Evolutionary conservation across 2,888 invertebrate genomes (phyloP), one percentile per base, ranked within the genome.

Genomic region (Heliconius hortense): DNA sequence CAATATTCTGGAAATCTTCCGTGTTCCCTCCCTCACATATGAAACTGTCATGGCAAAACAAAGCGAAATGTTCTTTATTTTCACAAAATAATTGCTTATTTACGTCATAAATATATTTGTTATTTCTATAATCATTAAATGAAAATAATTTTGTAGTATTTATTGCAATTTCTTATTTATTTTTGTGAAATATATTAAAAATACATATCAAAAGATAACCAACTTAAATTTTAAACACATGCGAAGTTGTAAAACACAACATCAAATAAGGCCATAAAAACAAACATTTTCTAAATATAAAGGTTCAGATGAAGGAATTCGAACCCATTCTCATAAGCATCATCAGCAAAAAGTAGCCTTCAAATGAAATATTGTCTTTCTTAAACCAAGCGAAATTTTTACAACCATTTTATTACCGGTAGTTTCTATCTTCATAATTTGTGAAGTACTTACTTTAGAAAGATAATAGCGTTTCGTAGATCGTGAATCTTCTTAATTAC

Each of bases 401-500:
- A 70, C 73, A 70, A 76, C 48, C 72, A 59, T 70, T 73, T 70
- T 76, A 87, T 88, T 86, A 86, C 85, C 85, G 84, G 85, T 85
- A 85, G 86, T 84, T 85, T 87, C 85, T 85, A 86, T 87, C 87
- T 89, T 88, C 88, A 89, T 90, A 89, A 87, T 88, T 91, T 85
- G 84, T 85, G 84, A 88, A 89, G 88, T 82, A 82, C 81, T 88
- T 85, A 85, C 87, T 89, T 84, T 83, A 85, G 83, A 85, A 87
- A 90, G 88, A 90, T 91, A 90, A 90, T 88, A 90, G 86, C 88
- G 88, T 89, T 78, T 88, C 87, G 87, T 87, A 88, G 90, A 90
- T 89, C 90, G 88, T 91, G 90, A 92, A 92, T 92, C 90, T 92
- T 90, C 90, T 91, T 92, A 93, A 92, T 91, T 91, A 88, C 90